Percentiles rank a stretch among this genome's conserved stretches.
These are phyloP conservation scores for Notothenia coriiceps DNA, from an alignment of 2,113 vertebrate genomes.

Conservation along the genomic window DNA sequence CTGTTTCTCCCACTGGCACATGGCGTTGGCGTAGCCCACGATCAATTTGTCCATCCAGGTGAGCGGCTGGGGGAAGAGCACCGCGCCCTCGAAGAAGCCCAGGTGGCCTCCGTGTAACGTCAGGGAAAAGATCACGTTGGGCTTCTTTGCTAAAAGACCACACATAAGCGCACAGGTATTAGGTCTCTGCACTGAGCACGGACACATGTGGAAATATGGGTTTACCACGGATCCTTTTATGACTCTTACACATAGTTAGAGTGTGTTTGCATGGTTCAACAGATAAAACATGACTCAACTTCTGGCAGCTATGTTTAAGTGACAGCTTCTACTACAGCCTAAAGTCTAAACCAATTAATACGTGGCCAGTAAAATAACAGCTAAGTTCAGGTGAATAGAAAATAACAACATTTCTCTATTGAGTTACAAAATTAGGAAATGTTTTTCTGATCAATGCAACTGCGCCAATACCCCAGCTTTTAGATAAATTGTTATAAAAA, in stretches of 20 bases:
- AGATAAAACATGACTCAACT: conserved; percentile 45
- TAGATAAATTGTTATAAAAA: neutral
- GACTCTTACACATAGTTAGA: neutral
- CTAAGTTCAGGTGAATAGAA: neutral
- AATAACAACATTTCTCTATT: neutral
- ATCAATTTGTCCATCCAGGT: conserved; percentile 99
- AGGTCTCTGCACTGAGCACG: neutral
- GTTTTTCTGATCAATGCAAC: neutral
- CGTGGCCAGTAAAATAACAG: neutral
- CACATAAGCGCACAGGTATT: conserved; percentile 26
- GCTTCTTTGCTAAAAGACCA: conserved; percentile 88
- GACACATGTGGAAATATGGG: conserved; percentile 1
- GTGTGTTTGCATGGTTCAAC: conserved; percentile 32
- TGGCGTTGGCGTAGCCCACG: conserved; percentile 92
- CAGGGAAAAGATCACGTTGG: conserved; percentile 94
- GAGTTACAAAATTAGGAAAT: neutral
- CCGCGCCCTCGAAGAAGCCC: conserved; percentile 98
- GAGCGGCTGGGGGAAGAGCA: conserved; percentile 96
- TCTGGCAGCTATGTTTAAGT: neutral
- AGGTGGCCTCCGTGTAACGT: conserved; percentile 97
- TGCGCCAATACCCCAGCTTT: too few species aligned
- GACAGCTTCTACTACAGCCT: too few species aligned
- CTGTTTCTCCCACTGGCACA: conserved; percentile 97
- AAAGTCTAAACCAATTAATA: neutral
- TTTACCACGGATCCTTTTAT: neutral